Base-by-base conservation (phyloP, 2,113 vertebrate species). In the Embiotoca jacksoni region DNA sequence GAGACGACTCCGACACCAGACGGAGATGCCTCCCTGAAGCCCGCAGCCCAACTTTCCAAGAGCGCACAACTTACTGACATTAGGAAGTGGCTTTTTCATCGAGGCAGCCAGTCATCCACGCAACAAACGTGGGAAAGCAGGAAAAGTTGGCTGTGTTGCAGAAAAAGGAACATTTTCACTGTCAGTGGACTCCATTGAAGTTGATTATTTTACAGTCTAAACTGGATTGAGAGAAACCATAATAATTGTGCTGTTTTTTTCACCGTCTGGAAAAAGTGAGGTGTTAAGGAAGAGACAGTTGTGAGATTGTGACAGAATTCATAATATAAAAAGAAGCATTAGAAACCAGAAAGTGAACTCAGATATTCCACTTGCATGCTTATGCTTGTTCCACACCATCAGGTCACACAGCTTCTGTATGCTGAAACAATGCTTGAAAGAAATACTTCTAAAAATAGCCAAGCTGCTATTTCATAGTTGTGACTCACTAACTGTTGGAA, bases 21-120 rank as follows among this genome's bases (percentile, higher is more conserved):
- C 77, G 32, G 46, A 74, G 76, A 85, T 66, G 81, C 36, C 78
- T 88, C 75, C 84, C 68, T 77, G 8, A 76, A 92, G 84, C 84
- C 88, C 56, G 75, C 82, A 79, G 78, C 54, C 57, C 63, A 89
- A 89, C 71, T 93, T 92, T 84, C 75, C 82, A 76, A 53, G 44
- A 80, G 84, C 76, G 83, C 82, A 64, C 58, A 70, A 81, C 46
- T 90, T 84, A 58, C 76, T 73, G 75, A 3, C 64, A 58, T 83
- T 77, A 78, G 89, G 83, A 88, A 81, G 89, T 82, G 81, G 41
- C 74, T 90, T 11, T 80, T 66, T 30, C 30, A 30, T 23, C 36
- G 13, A 60, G 49, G 62, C 72, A 52, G 68, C 75, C 53, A 78
- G n/a, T 41, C 72, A 64, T 32, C 23, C 63, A n/a, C 75, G 32